Evolutionary conservation across 2,797 vertebrate species (phyloP).

Genomic region (Aeoliscus strigatus): DNA sequence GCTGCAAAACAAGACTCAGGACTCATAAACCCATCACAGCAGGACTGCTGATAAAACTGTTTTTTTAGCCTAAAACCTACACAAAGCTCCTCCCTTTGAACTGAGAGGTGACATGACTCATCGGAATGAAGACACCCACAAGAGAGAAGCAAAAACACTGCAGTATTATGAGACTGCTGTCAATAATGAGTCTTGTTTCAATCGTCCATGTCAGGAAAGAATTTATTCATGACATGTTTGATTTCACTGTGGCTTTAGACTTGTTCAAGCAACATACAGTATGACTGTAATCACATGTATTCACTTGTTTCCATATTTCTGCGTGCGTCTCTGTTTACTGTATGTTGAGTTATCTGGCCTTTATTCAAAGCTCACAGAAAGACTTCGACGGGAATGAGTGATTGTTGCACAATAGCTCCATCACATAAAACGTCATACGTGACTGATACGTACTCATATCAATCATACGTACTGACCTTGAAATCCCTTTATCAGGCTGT

Average conservation of each 20-base stretch:
- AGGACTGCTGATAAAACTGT: too few species aligned
- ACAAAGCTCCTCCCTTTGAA: background rate
- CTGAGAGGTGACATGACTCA: background rate
- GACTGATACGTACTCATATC: background rate
- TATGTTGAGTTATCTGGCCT: too few species aligned
- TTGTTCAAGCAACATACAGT: slow-evolving; percentile 11
- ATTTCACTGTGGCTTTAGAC: slow-evolving; percentile 9
- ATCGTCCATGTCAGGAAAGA: slow-evolving; percentile 17
- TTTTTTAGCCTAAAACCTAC: background rate
- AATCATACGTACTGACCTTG: background rate
- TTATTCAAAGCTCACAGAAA: too few species aligned
- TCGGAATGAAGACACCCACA: background rate
- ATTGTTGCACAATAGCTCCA: background rate
- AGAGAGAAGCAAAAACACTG: background rate
- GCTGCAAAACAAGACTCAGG: slow-evolving; percentile 1
- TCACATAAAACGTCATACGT: background rate
- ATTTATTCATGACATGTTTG: slow-evolving; percentile 3
- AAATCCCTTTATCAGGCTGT: background rate
- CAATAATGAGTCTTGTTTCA: background rate
- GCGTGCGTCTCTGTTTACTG: too few species aligned
- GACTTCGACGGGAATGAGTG: background rate
- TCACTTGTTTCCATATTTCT: too few species aligned
- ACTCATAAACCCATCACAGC: background rate
- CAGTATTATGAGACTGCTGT: background rate
- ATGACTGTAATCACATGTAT: too few species aligned